Evolutionary conservation across 2,888 invertebrate species (phyloP), one percentile per base, ranked within the genome.

Genomic region (Stegophylla sp.): DNA sequence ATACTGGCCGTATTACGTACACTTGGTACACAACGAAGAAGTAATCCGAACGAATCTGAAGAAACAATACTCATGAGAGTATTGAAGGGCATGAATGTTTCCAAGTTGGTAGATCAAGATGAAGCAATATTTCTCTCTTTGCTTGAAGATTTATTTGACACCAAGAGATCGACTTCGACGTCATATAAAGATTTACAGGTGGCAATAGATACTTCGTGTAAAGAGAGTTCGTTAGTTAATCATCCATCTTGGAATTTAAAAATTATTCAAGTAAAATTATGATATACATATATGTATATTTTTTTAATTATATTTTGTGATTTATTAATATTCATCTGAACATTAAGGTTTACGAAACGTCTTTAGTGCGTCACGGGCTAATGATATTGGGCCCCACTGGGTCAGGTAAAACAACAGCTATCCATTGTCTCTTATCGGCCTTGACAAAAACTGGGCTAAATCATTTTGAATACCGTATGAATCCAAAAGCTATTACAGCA

Each of bases 11-110:
- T 98, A 4, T 88, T 98, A 69, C 89, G 98, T 84, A 96, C 96
- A 5, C 89, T 98, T 23, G 98, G 98, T 9, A 95, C 97, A 0
- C 91, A 95, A 0, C 98, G 98, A 87, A 89, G 97, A 83, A 91
- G 93, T 12, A 97, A 97, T 87, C 92, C 91, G 13, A 94, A 94
- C 87, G 97, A 98, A 87, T 92, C 93, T 59, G 98, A 98, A 88
- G 94, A 95, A 85, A 96, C 96, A 13, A 97, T 96, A 84, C 97
- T 98, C n/a, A 98, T 98, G 97, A 89, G 97, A 85, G 97, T 97
- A 13, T 88, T 98, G 17, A 89, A 97, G 84, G 97, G 98, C 86
- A 98, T 98, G 98, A 98, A 98, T 89, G 89, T 98, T 26, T 97
- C 97, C 3, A 98, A 98, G 87, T 88, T 98, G 73, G 97, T 97